A percentile compares a stretch with the other conserved stretches of the same genome.
phyloP scores from a whole-genome alignment of 2,113 vertebrate species.

The Salvelinus namaycush region DNA sequence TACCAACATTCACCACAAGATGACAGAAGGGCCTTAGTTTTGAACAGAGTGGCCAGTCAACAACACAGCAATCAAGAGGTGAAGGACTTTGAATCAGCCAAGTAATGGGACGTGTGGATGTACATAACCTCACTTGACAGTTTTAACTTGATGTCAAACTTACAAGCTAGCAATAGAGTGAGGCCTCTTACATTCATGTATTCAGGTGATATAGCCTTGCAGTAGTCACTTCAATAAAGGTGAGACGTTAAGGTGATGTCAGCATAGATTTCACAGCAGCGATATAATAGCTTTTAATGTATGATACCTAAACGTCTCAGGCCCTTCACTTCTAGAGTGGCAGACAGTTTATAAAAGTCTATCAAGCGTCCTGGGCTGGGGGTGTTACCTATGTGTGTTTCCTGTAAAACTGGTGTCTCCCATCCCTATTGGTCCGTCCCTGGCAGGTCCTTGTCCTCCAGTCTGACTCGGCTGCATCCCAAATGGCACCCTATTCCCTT shows the following conservation, averaged over 20 bases:
- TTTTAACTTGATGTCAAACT: constrained; percentile 30
- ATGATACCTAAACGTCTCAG: constrained; percentile 33
- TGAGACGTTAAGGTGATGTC: constrained; percentile 34
- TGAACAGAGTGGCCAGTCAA: constrained; percentile 33
- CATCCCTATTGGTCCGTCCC: not conserved
- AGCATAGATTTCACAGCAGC: constrained; percentile 27
- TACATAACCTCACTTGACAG: constrained; percentile 11
- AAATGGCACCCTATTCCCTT: no score
- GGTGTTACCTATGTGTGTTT: constrained; percentile 24
- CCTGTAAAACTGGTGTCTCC: constrained; percentile 50
- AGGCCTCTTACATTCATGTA: constrained; percentile 1
- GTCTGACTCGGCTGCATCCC: no score
- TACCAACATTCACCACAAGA: constrained; percentile 6
- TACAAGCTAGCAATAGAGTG: not conserved
- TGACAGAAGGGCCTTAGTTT: not conserved
- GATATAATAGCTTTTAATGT: constrained; percentile 12
- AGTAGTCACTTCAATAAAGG: constrained; percentile 26
- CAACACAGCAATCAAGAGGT: not conserved
- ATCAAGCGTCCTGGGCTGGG: constrained; percentile 21
- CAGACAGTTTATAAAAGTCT: constrained; percentile 46
- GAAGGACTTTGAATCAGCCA: not conserved
- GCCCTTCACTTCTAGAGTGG: constrained; percentile 19
- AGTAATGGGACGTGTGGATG: constrained; percentile 18
- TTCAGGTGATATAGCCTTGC: not conserved
- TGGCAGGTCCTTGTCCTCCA: constrained; percentile 11